Base-by-base conservation (phyloP, 2,888 invertebrate species). In the Drosophila acutilabella region DNA sequence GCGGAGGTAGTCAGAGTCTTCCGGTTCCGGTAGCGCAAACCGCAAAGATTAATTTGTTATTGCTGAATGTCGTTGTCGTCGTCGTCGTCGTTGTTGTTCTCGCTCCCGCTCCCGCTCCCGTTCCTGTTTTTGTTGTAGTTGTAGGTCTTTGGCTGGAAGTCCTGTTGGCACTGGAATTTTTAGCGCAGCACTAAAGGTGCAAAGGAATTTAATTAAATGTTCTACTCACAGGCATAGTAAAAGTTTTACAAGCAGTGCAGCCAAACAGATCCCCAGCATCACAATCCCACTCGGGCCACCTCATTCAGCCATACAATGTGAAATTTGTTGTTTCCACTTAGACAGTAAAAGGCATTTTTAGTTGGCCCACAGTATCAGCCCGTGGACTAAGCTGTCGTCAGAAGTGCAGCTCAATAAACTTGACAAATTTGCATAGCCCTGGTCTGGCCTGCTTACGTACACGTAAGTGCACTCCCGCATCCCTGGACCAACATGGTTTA, bases 171-270 rank as follows among this genome's bases (percentile, higher is more conserved):
- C 61, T 75, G 85, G 88, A 85, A 85, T 85, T 88, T 88, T 88
- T 80, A 85, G 85, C 85, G 85, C 85, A 85, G 88, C 88, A 83
- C 88, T 85, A 80, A 85, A 85, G 85, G 85, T 85, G 85, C 88
- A 86, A 88, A 88, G 85, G 85, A 86, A 86, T 86, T 86, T 86
- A 86, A 86, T 86, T 88, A 86, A 88, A 86, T 88, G 85, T 81
- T 76, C 83, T 78, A 71, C 71, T 71, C 65, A 59, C 71, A 52
- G 71, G 65, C 73, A 67, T 33, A 44, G 45, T 64, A 57, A 86
- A 83, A 80, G 65, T 83, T 81, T 78, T 57, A 47, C 76, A 68
- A 40, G 36, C 68, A 70, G 58, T 78, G 78, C 86, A 78, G 66
- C 65, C 47, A 23, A 54, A 11, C 36, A n/a, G 58, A 45, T 20